These are phyloP conservation scores for Philotrypesis tridentata DNA, from an alignment of 1,140 invertebrate genomes.

Conservation along the genomic window DNA sequence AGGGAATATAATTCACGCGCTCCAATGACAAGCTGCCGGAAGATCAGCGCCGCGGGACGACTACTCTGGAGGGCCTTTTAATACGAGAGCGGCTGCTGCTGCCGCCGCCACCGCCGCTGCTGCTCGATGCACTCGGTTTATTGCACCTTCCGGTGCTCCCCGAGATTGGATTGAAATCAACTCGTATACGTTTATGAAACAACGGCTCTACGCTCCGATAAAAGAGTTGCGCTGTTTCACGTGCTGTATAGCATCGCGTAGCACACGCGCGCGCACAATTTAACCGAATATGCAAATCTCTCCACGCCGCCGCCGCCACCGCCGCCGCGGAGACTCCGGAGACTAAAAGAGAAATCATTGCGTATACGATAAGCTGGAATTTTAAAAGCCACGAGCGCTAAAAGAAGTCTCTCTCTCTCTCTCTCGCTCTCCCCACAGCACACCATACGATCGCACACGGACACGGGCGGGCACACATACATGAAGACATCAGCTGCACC, in stretches of 20 bases:
- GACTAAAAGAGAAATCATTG: background rate
- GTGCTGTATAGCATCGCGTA: no score
- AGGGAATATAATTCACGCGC: slow-evolving; percentile 21
- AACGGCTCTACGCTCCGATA: background rate
- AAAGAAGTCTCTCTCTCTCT: background rate
- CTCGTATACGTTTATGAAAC: no score
- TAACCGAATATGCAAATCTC: background rate
- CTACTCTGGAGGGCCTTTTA: background rate
- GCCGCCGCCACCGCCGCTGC: no score
- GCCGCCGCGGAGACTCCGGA: background rate
- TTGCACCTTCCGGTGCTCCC: no score
- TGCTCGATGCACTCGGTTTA: background rate
- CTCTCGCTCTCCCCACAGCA: no score
- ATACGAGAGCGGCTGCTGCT: no score
- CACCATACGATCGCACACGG: no score
- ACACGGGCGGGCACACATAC: no score
- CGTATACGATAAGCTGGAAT: background rate
- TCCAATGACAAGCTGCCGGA: slow-evolving; percentile 28
- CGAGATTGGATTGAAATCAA: no score
- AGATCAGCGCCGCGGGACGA: background rate
- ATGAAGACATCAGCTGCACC: background rate
- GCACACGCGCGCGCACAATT: no score
- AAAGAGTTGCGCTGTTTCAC: no score
- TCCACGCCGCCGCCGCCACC: no score
- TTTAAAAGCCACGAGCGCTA: background rate